phyloP scores from a whole-genome alignment of 2,113 vertebrate genomes.

The Oplegnathus fasciatus region DNA sequence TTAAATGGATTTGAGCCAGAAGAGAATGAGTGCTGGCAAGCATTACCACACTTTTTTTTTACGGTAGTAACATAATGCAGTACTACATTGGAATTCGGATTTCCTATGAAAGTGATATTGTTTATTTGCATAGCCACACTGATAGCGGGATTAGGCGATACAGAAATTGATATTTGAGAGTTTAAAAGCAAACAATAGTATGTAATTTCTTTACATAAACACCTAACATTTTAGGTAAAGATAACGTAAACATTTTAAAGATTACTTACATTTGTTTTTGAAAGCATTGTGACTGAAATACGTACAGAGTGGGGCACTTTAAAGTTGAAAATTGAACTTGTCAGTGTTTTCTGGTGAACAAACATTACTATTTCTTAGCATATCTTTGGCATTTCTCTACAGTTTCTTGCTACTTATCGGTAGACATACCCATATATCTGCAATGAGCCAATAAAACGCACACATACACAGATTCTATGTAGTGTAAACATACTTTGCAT shows the following conservation, averaged over 20 bases:
- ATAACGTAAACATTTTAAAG: too few relatives aligned
- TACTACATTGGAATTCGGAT: background rate
- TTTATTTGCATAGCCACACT: background rate
- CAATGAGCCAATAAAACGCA: background rate
- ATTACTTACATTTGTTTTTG: too few relatives aligned
- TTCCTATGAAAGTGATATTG: background rate
- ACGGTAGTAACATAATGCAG: background rate
- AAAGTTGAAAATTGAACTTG: background rate
- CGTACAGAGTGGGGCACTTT: background rate
- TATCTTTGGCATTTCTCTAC: too few relatives aligned
- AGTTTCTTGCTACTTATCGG: too few relatives aligned
- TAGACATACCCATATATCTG: too few relatives aligned
- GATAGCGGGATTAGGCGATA: background rate
- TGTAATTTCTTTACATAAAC: background rate
- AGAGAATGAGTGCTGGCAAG: background rate
- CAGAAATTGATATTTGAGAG: background rate
- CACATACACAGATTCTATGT: background rate
- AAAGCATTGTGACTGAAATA: too few relatives aligned
- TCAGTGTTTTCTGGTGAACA: background rate
- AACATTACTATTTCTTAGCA: background rate
- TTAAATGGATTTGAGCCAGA: constrained; percentile 18
- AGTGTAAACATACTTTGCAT: background rate
- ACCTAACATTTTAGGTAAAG: background rate
- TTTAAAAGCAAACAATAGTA: background rate
- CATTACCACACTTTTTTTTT: background rate